Evolutionary conservation across 2,797 vertebrate species (phyloP), one percentile per base, ranked within the genome.

Genomic region (Peromyscus melanophrys): DNA sequence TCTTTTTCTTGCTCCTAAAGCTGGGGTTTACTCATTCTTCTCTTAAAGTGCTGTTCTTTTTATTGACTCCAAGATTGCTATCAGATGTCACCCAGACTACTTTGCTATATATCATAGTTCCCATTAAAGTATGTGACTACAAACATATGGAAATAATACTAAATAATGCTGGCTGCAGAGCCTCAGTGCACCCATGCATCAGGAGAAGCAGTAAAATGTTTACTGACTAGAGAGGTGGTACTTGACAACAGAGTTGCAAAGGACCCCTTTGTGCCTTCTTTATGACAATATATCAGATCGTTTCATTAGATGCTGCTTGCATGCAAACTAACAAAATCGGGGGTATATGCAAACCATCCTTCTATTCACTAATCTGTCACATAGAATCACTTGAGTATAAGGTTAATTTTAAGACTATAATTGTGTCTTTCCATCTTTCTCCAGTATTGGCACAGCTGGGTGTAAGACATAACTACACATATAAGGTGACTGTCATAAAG

Each of bases 11-110:
- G 25, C 71, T 97, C 76, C 67, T 95, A 88, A 4, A 94, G 84
- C 89, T 88, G 82, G 80, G 10, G 19, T 95, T 97, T 97, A n/a
- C 43, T 94, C 94, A 91, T 97, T 92, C 81, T 89, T 97, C 93
- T 97, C 93, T 97, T 94, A 95, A 97, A 98, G 84, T 3, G 21
- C 29, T 46, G 29, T 88, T 96, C 86, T 85, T 85, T 96, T 98
- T 98, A 95, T 97, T 97, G 96, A 97, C 96, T 94, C 96, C 90
- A 97, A 97, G 89, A 97, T 97, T 97, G 94, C 90, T 96, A 96
- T 96, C 96, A 90, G 86, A 96, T 95, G 97, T 96, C 97, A 97
- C 81, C 89, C 80, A 89, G 52, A 67, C 69, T 85, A 90, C 87
- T 95, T 97, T 94, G 67, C 71, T 4, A 0, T 97, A 95, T 96